Percentiles rank a stretch among this genome's conserved stretches.
These are phyloP conservation scores for Molothrus aeneus DNA, from an alignment of 2,797 vertebrate genomes.

Conservation along the genomic window DNA sequence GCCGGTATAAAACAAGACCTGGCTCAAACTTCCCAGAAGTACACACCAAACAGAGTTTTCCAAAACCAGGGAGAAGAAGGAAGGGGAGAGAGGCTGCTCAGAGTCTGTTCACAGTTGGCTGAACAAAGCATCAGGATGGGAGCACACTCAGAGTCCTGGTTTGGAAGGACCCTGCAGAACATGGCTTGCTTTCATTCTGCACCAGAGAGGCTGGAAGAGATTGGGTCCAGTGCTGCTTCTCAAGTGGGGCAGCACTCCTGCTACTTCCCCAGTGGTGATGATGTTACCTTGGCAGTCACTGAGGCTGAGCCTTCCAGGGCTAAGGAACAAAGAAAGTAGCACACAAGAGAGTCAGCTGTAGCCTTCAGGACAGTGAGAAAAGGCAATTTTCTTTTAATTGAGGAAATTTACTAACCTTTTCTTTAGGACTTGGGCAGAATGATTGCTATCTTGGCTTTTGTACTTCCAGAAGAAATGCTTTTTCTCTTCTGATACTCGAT, in stretches of 20 bases:
- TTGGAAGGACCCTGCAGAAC: not conserved
- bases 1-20: not conserved
- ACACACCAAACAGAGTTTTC: not conserved
- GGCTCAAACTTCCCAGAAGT: not conserved
- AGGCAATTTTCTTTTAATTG: not conserved
- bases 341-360: not conserved
- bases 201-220: not conserved
- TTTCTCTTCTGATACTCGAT: not conserved
- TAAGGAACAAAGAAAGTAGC: not conserved
- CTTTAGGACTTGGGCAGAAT: not conserved
- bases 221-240: not conserved
- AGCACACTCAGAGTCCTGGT: fast-evolving
- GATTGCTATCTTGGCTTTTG: not conserved
- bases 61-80: not conserved
- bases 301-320: not conserved
- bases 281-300: not conserved
- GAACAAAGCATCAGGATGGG: not conserved
- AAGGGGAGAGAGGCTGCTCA: not conserved
- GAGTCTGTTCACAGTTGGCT: not conserved
- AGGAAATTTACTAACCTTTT: not conserved
- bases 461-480: not conserved
- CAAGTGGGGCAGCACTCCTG: not conserved
- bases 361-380: not conserved
- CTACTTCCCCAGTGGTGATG: not conserved
- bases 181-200: not conserved